These are phyloP conservation scores for Pangasius krempfi DNA, from an alignment of 2,797 vertebrate species.

Conservation along the genomic window DNA sequence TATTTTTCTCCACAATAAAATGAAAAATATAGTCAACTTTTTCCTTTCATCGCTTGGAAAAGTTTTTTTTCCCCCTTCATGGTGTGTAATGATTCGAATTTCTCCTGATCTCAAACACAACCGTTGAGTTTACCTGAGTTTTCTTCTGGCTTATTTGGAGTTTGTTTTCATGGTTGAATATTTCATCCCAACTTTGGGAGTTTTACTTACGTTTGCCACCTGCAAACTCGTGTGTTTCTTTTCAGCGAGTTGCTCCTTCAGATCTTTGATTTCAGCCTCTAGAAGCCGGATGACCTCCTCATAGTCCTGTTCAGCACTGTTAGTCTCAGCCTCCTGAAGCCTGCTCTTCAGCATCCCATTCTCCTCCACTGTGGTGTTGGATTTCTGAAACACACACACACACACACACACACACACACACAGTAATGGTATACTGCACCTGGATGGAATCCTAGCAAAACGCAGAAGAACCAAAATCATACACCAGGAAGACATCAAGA, in stretches of 20 bases:
- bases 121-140: background rate
- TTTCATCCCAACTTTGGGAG: background rate
- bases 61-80: no score
- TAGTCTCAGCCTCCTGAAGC: slow-evolving; percentile 77
- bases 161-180: background rate
- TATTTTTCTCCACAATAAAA: background rate
- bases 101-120: no score
- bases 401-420: background rate
- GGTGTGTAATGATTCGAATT: no score
- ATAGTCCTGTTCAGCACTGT: slow-evolving; percentile 86
- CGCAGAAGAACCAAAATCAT: background rate
- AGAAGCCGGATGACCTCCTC: slow-evolving; percentile 90
- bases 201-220: slow-evolving; percentile 63
- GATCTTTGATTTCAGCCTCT: slow-evolving; percentile 87
- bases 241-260: slow-evolving; percentile 81
- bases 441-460: background rate
- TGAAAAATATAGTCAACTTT: no score
- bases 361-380: slow-evolving; percentile 79
- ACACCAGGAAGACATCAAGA: background rate
- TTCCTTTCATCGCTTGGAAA: no score
- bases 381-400: slow-evolving; percentile 72
- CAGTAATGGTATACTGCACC: background rate
- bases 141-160: background rate
- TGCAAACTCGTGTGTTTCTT: slow-evolving; percentile 74
- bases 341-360: slow-evolving; percentile 80